Base-by-base conservation (phyloP, 1,140 invertebrate genomes). In the Parasteatoda tepidariorum region DNA sequence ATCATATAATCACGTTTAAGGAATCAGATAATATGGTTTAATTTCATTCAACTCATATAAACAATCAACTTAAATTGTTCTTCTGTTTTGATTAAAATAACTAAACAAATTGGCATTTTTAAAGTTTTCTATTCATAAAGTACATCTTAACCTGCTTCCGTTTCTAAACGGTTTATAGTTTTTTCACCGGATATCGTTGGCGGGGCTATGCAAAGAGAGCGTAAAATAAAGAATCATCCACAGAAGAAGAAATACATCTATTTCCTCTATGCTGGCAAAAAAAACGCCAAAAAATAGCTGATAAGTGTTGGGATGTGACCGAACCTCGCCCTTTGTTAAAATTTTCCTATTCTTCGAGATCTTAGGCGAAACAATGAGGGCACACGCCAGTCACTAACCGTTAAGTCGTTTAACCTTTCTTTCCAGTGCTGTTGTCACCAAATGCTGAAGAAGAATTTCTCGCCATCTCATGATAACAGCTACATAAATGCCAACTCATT, bases 381-480 rank as follows among this genome's bases (percentile, higher is more conserved):
- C 41, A 71, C 41, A 30, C 68, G 68, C 54, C 68, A 71, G 5
- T 31, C 68, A 55, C 38, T n/a, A 38, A 55, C 68, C 64, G 64
- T 67, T 67, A 67, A 1, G 38, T 13, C 38, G 38, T 4, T 48
- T 48, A 48, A 48, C 38, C 38, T 9, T 48, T 48, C 9, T 48
- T 48, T n/a, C 9, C 18, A 18, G 38, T 18, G 9, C 38, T 9
- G 38, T 48, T 9, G 38, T 48, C 18, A 48, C 9, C 38, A 48
- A 48, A 48, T 48, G 18, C 38, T 13, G 38, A 41, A 41, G 38
- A 13, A 2, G 9, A 13, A 48, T 48, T 1, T 48, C 38, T 48
- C 18, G 38, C 1, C 9, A 48, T 48, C n/a, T n/a, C n/a, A n/a
- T n/a, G n/a, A n/a, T n/a, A n/a, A n/a, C n/a, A n/a, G n/a, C n/a